Conservation (phyloP, 1,140 invertebrate genomes). For the Plutomurus gul region DNA sequence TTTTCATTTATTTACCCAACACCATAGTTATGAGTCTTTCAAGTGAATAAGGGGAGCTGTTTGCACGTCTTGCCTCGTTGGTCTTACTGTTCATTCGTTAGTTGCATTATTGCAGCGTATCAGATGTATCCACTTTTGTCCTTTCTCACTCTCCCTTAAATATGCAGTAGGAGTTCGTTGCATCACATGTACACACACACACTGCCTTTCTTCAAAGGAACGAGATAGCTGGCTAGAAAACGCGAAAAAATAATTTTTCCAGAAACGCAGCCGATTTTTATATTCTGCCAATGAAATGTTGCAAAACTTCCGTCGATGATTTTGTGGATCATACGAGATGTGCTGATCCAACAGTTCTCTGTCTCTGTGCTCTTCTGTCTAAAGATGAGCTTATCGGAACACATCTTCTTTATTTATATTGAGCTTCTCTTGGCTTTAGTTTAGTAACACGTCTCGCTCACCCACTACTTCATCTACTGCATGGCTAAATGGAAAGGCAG, state of each 20-base stretch:
- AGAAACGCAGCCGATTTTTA: not conserved
- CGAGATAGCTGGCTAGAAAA: not conserved
- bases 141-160: not conserved
- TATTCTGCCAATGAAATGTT: slow-evolving; percentile 1
- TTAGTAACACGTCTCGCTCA: not conserved
- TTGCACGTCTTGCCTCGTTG: not conserved
- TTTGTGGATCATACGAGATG: not conserved
- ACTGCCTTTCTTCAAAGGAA: not conserved
- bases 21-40: slow-evolving; percentile 14
- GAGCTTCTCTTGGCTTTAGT: not conserved
- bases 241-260: not conserved
- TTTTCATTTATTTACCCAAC: slow-evolving; percentile 28
- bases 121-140: not conserved
- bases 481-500: no score
- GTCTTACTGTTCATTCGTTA: not conserved
- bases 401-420: not conserved
- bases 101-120: not conserved
- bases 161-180: not conserved
- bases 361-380: not conserved
- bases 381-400: not conserved
- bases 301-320: not conserved
- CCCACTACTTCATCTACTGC: not conserved
- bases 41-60: not conserved
- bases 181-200: not conserved
- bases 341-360: not conserved